These are phyloP conservation scores for Eleginops maclovinus DNA, from an alignment of 2,113 vertebrate species.

Conservation along the genomic window DNA sequence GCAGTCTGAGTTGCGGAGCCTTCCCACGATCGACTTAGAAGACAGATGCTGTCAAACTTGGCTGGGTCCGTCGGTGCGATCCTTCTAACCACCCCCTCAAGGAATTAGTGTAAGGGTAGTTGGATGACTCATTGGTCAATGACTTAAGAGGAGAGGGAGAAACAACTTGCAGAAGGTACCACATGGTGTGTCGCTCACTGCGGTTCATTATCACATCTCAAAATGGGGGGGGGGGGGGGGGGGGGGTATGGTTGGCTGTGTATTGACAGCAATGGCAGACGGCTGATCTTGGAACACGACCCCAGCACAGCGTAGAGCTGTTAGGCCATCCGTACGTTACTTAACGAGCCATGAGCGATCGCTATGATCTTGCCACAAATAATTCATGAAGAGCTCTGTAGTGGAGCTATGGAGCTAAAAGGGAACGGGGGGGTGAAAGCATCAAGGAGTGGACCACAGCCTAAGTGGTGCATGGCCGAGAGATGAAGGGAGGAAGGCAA, in stretches of 20 bases:
- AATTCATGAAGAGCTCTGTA: constrained; percentile 80
- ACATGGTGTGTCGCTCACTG: constrained; percentile 45
- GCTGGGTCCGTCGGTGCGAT: constrained; percentile 37
- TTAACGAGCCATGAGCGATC: constrained; percentile 82
- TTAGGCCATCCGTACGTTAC: constrained; percentile 74
- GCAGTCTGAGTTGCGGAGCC: constrained; percentile 52
- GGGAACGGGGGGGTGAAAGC: background rate
- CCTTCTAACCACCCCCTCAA: constrained; percentile 59
- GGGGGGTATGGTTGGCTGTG: constrained; percentile 30
- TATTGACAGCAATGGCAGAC: constrained; percentile 62
- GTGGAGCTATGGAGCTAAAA: constrained; percentile 69
- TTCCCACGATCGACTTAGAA: constrained; percentile 54
- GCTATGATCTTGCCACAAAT: constrained; percentile 83
- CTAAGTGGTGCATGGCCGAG: constrained; percentile 31
- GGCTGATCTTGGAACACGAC: constrained; percentile 70
- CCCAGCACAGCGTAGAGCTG: constrained; percentile 63
- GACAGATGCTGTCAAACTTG: constrained; percentile 66
- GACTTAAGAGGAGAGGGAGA: constrained; percentile 57
- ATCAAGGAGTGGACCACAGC: constrained; percentile 36
- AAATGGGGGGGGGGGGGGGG: too few relatives aligned
- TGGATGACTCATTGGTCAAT: constrained; percentile 71
- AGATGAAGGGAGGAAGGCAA: background rate
- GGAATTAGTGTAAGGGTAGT: constrained; percentile 57
- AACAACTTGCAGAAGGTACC: constrained; percentile 42
- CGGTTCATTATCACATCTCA: constrained; percentile 24